Conservation (phyloP, 2,113 vertebrate species). For the Oreochromis aureus region DNA sequence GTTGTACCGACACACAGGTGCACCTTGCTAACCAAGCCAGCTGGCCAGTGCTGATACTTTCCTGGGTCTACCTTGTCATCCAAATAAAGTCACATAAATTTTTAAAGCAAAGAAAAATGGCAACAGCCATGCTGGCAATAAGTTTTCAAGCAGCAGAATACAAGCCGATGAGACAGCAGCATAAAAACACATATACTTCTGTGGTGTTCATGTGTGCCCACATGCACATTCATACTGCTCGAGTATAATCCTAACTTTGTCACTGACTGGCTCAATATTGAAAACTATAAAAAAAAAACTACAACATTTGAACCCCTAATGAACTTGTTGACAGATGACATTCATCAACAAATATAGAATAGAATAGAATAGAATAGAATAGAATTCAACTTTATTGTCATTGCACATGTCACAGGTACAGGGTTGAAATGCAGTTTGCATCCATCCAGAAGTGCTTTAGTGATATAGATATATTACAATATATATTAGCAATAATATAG, state of each 20-base stretch:
- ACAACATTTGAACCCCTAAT: not conserved
- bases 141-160: not conserved
- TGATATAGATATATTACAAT: too few relatives aligned
- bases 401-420: too few relatives aligned
- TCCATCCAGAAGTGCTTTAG: too few relatives aligned
- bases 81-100: not conserved
- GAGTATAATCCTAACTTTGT: not conserved
- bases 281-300: not conserved
- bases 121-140: not conserved
- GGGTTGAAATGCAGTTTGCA: too few relatives aligned
- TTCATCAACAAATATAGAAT: not conserved
- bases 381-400: too few relatives aligned
- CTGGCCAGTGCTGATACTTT: not conserved
- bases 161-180: fast-evolving
- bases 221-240: not conserved
- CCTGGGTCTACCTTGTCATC: not conserved
- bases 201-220: not conserved
- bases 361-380: too few relatives aligned
- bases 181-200: not conserved
- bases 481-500: too few relatives aligned
- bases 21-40: not conserved
- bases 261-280: not conserved
- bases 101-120: not conserved
- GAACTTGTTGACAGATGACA: not conserved
- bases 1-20: not conserved